Conservation (phyloP, 2,797 vertebrate species). For the Poeciliopsis paucimaculata region DNA sequence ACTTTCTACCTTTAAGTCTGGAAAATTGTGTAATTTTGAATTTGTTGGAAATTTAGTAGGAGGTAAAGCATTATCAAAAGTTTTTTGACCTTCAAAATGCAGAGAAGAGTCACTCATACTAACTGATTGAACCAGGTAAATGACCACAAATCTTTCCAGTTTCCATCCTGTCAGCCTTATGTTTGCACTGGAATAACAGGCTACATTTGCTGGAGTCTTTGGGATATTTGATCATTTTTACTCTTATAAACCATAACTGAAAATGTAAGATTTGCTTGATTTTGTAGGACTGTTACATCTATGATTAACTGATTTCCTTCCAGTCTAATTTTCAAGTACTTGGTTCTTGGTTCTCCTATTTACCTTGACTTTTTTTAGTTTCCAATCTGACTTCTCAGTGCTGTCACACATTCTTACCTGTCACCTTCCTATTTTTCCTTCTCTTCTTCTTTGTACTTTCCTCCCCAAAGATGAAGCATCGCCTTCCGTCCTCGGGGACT, state of each 20-base stretch:
- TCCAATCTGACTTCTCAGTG: constrained; percentile 22
- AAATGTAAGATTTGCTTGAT: neutral
- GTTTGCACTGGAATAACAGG: neutral
- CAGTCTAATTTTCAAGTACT: neutral
- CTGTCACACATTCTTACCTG: constrained; percentile 28
- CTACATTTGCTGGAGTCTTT: neutral
- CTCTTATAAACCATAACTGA: neutral
- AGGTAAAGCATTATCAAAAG: neutral
- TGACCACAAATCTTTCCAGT: neutral
- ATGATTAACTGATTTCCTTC: neutral
- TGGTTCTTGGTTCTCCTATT: neutral
- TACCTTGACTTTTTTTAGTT: constrained; percentile 20
- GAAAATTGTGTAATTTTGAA: neutral
- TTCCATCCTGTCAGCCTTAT: neutral
- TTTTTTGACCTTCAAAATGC: neutral
- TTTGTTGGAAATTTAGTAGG: neutral
- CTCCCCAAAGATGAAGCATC: constrained; percentile 90
- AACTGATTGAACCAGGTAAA: neutral
- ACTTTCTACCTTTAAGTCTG: neutral
- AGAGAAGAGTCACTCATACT: neutral
- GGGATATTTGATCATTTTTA: neutral
- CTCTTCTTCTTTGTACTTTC: constrained; percentile 67
- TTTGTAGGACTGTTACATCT: neutral
- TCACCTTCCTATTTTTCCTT: constrained; percentile 67
- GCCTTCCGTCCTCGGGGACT: constrained; percentile 98